A percentile compares a stretch with the other conserved stretches of the same genome.
Conservation (phyloP, 2,797 vertebrate species). For the Pempheris klunzingeri region DNA sequence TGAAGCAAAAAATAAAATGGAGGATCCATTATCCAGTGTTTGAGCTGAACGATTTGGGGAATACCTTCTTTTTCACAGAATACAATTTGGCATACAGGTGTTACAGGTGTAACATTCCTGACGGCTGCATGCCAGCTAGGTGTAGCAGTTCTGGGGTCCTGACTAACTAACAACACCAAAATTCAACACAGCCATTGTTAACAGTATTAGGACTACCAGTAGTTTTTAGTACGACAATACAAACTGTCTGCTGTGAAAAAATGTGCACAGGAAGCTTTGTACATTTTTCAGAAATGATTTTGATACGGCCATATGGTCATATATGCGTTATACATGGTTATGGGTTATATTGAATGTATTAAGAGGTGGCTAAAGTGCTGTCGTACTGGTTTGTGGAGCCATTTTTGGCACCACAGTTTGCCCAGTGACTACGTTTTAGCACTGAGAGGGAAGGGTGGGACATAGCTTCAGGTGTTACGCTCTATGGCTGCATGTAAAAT, state of each 20-base stretch:
- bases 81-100: background rate
- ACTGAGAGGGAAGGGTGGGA: background rate
- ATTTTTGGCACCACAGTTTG: background rate
- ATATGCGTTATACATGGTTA: background rate
- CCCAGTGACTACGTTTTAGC: background rate
- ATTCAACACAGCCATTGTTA: background rate
- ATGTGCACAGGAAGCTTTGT: no score
- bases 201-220: background rate
- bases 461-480: background rate
- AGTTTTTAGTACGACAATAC: background rate
- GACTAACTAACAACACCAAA: background rate
- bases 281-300: no score
- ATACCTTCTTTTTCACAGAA: background rate
- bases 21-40: background rate
- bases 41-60: background rate
- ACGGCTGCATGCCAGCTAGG: background rate
- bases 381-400: background rate
- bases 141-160: background rate
- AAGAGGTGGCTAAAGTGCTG: background rate
- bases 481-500: no score
- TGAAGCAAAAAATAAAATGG: background rate
- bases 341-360: background rate
- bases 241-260: background rate
- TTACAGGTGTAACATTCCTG: background rate
- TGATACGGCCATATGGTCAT: background rate